Percentiles rank a stretch among this genome's conserved stretches.
Conservation (phyloP, 2,888 invertebrate species). For the Diarsia rubi region DNA sequence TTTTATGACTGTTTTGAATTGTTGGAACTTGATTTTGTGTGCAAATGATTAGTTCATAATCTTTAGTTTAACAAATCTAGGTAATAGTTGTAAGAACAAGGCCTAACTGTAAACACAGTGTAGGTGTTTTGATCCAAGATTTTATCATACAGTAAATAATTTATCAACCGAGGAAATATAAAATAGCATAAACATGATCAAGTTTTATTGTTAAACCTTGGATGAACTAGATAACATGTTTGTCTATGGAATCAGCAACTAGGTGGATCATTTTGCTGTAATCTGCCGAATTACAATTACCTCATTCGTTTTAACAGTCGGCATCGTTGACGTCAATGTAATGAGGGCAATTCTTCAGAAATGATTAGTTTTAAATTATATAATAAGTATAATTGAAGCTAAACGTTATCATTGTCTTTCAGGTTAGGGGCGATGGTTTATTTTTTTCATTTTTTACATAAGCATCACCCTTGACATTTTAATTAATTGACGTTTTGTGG, state of each 20-base stretch:
- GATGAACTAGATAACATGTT: slow-evolving; percentile 22
- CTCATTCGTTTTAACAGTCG: not conserved
- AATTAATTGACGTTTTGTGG: not conserved
- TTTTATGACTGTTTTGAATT: not conserved
- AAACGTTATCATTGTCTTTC: slow-evolving; percentile 19
- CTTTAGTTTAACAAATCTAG: not conserved
- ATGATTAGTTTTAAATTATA: slow-evolving; percentile 13
- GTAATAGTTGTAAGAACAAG: not conserved
- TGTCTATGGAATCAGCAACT: not conserved
- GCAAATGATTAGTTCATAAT: not conserved
- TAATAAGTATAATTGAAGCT: slow-evolving; percentile 26
- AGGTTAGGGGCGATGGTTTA: not conserved
- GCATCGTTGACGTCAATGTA: slow-evolving; percentile 8
- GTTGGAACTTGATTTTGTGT: not conserved
- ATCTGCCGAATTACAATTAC: slow-evolving; percentile 1
- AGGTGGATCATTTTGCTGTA: not conserved
- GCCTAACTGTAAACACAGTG: not conserved
- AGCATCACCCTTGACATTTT: slow-evolving; percentile 33
- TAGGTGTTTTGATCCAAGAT: slow-evolving; percentile 10
- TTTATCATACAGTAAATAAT: slow-evolving; percentile 1
- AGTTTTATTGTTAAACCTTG: slow-evolving; percentile 2
- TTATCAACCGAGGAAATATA: slow-evolving; percentile 11
- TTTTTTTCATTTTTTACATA: not conserved
- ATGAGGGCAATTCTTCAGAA: slow-evolving; percentile 23
- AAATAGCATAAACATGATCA: slow-evolving; percentile 34